Evolutionary conservation across 2,797 vertebrate species (phyloP), one percentile per base, ranked within the genome.

Genomic region (Poecilia gillii): DNA sequence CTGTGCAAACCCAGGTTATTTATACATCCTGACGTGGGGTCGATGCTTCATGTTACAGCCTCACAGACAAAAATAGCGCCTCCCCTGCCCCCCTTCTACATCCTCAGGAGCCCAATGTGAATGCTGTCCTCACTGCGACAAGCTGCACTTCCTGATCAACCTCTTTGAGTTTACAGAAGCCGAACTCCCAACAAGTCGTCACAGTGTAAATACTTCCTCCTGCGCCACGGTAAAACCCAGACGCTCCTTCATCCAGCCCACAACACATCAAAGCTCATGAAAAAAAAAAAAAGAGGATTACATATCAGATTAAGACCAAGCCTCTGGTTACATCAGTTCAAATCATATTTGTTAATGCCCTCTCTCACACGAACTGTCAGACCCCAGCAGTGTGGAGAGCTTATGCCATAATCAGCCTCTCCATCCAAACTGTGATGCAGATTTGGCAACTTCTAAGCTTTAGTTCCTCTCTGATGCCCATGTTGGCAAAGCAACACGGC

Each of bases 41-140:
- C 78, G 55, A 11, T 13, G 94, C 86, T 83, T 96, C 92, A 83
- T 84, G 93, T 96, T 96, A 91, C 96, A 90, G 88, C 77, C 87
- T 77, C 36, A 3, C 51, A 2, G 88, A 85, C 88, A 87, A 84
- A 95, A 95, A 96, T 96, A 96, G 92, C 76, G 66, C 81, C 39
- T 7, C 77, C 66, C 81, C 39, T 7, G 77, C 66, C 3, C 1
- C 0, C 16, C 57, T 0, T 11, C 11, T 0, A 1, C 55, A 1
- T 2, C 55, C 12, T 13, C 13, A 14, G 7, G 79, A 81, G 84
- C 81, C 74, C 86, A 89, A 89, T 84, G 88, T 90, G 90, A 86
- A 80, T 66, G 49, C 47, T 55, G 81, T 81, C 85, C 87, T 77
- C 53, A 28, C 89, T 72, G 85, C 72, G 82, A 88, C 28, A 55